Base-by-base conservation (phyloP, 2,888 invertebrate genomes). In the Arenicola marina region DNA sequence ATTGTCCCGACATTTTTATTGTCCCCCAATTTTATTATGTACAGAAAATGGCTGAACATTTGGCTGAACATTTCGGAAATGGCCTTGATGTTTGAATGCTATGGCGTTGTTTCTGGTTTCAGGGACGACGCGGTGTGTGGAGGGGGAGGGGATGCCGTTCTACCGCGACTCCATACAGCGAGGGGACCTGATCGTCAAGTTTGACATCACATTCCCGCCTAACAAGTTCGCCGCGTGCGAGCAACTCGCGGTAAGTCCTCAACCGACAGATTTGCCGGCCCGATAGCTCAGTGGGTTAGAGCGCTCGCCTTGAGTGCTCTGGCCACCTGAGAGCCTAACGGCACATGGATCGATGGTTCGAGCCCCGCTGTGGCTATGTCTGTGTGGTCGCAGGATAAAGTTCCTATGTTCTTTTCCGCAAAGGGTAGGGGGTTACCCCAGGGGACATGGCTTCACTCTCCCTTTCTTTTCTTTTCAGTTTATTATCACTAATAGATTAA, bases 121-220 rank as follows among this genome's bases (percentile, higher is more conserved):
- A 85, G 86, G 85, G 59, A 76, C 80, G 60, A 84, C 91, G 1
- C 92, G 91, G 81, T 89, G 89, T 66, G 89, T 96, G 61, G 86
- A 86, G 66, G 91, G 90, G 3, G 93, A 95, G 84, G 96, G 96
- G 28, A 96, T 96, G 95, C 96, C 96, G 1, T 86, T 88, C 43
- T 89, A 89, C 76, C 91, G 90, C 79, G 91, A 91, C 83, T 92
- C 93, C 4, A 91, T 91, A 81, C 91, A 92, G 75, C 90, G 89
- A 80, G 96, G 96, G 59, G 91, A 93, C 83, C 85, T 97, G 56
- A 91, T 91, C 78, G 88, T 96, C 61, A 90, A 91, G 75, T 95
- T 97, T 86, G 89, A 90, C 75, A 89, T 96, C 59, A 87, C 87
- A 65, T 95, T 95, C 84, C 96, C 96, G 46, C 73, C 73, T 48